phyloP scores from a whole-genome alignment of 2,888 invertebrate species.

The Rugalucina vietnamica region DNA sequence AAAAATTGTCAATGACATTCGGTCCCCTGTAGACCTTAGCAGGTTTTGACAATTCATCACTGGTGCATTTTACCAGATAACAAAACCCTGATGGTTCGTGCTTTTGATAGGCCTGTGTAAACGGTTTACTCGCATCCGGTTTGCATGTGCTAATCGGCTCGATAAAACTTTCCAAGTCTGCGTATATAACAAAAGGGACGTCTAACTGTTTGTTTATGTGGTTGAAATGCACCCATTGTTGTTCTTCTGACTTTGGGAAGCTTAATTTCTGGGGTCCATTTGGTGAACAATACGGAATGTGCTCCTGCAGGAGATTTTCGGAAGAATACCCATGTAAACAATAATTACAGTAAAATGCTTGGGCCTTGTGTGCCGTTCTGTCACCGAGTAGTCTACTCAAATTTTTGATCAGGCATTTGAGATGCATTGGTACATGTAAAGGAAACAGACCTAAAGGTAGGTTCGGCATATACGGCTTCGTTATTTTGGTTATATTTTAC shows the following conservation, averaged over 20 bases:
- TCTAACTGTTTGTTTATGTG: not conserved
- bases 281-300: not conserved
- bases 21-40: constrained; percentile 28
- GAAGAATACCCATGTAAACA: constrained; percentile 23
- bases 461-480: constrained; percentile 53
- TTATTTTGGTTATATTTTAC: constrained; percentile 30
- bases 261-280: not conserved
- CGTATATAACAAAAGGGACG: constrained; percentile 18
- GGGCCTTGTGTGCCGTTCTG: constrained; percentile 9
- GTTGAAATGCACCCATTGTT: not conserved
- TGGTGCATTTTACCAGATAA: constrained; percentile 26
- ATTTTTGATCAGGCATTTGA: constrained; percentile 27
- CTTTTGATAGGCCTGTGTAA: constrained; percentile 21
- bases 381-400: constrained; percentile 13
- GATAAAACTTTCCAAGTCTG: constrained; percentile 39
- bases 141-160: not conserved
- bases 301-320: not conserved
- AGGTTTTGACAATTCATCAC: constrained; percentile 20
- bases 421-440: constrained; percentile 23
- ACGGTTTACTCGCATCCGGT: constrained; percentile 8
- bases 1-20: constrained; percentile 25
- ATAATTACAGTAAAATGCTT: constrained; percentile 3
- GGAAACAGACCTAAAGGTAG: constrained; percentile 25
- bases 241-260: not conserved
- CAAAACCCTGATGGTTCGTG: constrained; percentile 36